Evolutionary conservation across 2,113 vertebrate species (phyloP), one percentile per base, ranked within the genome.

Genomic region (Oryzias woworae): DNA sequence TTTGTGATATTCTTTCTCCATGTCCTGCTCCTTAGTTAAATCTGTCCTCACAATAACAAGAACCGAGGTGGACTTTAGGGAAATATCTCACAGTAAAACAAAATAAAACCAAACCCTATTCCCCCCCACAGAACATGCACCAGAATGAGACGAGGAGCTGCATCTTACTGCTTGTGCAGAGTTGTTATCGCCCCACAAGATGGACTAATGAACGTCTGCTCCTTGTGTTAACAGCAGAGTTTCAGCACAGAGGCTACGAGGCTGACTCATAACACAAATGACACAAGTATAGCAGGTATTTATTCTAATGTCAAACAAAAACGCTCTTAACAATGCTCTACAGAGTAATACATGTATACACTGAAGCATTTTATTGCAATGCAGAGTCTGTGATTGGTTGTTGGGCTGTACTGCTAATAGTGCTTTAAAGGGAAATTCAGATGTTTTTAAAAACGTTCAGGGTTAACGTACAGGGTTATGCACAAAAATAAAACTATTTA

Each of bases 21-120:
- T 70, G 68, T 58, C 65, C 53, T 41, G 53, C 73, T 69, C 73
- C 58, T 71, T 57, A 67, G 65, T 52, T 57, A 73, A 75, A 82
- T 75, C 50, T 8, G 14, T 41, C 6, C 64, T 61, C 46, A 63
- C 53, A 20, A 48, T 44, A 63, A 69, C 64, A 69, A 31, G 44
- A 24, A 47, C 50, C 46, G 24, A 49, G 56, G 47, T 63, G 36
- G 23, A 66, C 59, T 58, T 42, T n/a, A 36, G 45, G 62, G 48
- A 58, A 67, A 68, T 28, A 55, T 76, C 56, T 65, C 8, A 49
- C 18, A 23, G 23, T 8, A 66, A 64, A 70, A 83, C 52, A 69
- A 58, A 66, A 49, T 71, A 17, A 53, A 62, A 75, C 49, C 53
- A n/a, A 17, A 23, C 64, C 59, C 26, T 20, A 26, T 69, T 55